Evolutionary conservation across 1,140 invertebrate genomes (phyloP).

Genomic region (Eulimnadia texana): DNA sequence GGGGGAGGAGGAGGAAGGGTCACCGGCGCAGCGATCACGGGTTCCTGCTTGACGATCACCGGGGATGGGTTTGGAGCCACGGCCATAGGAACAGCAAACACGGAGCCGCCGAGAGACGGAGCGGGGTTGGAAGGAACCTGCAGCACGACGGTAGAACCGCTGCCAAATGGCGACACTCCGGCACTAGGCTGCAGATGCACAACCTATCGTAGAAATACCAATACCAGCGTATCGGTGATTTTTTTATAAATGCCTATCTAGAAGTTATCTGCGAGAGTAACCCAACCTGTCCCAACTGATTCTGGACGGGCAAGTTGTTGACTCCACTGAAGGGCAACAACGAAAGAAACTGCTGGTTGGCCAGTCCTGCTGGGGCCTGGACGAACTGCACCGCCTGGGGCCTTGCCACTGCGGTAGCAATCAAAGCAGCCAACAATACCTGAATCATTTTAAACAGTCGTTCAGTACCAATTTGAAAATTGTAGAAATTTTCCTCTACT

Average conservation of each 20-base stretch:
- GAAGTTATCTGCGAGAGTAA: not conserved
- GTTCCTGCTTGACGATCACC: not conserved
- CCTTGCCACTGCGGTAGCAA: not conserved
- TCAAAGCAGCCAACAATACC: not conserved
- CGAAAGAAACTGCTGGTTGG: not conserved
- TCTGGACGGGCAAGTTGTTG: not conserved
- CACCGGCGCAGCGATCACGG: not conserved
- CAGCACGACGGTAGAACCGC: not conserved
- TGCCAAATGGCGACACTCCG: not conserved
- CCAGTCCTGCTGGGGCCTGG: not conserved
- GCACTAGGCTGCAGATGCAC: not conserved
- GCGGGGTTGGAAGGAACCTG: not conserved
- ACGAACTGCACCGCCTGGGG: not conserved
- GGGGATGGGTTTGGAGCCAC: not conserved
- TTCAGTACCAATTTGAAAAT: too few species aligned
- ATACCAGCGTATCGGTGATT: not conserved
- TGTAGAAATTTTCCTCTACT: too few species aligned
- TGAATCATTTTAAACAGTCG: not conserved
- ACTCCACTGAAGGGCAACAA: not conserved
- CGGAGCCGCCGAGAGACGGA: not conserved
- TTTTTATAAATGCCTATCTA: not conserved
- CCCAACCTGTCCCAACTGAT: not conserved
- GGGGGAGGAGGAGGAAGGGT: not conserved
- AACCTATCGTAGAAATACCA: not conserved
- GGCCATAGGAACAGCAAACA: not conserved